phyloP scores from a whole-genome alignment of 2,888 invertebrate genomes.

The Rapana venosa region DNA sequence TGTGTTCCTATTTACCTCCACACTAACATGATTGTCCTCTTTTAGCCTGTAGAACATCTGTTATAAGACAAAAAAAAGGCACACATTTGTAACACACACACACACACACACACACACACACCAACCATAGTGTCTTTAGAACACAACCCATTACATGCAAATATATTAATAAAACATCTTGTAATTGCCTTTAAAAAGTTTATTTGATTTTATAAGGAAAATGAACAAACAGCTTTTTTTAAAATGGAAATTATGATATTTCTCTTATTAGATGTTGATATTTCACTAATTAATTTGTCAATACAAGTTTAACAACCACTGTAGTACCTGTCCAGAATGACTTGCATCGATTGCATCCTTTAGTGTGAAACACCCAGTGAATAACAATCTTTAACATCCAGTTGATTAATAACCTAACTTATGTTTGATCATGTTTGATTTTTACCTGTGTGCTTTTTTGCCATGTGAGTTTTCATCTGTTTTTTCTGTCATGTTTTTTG shows the following conservation, averaged over 20 bases:
- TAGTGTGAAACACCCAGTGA: too few relatives aligned
- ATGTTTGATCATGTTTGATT: background rate
- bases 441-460: conserved; percentile 25
- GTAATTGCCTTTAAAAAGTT: too few relatives aligned
- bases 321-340: background rate
- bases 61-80: background rate
- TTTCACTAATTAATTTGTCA: background rate
- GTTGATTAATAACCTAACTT: background rate
- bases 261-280: too few relatives aligned
- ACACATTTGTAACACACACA: background rate
- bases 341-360: background rate
- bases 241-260: too few relatives aligned
- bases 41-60: background rate
- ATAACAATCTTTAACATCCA: too few relatives aligned
- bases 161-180: too few relatives aligned
- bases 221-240: too few relatives aligned
- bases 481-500: conserved; percentile 24
- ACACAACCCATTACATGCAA: background rate
- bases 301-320: background rate
- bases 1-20: background rate
- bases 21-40: too few relatives aligned
- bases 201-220: too few relatives aligned
- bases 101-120: conserved; percentile 12
- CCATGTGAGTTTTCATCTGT: conserved; percentile 26
- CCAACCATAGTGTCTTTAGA: background rate